These are phyloP conservation scores for Phrynosoma platyrhinos DNA, from an alignment of 2,113 vertebrate species.

Conservation along the genomic window DNA sequence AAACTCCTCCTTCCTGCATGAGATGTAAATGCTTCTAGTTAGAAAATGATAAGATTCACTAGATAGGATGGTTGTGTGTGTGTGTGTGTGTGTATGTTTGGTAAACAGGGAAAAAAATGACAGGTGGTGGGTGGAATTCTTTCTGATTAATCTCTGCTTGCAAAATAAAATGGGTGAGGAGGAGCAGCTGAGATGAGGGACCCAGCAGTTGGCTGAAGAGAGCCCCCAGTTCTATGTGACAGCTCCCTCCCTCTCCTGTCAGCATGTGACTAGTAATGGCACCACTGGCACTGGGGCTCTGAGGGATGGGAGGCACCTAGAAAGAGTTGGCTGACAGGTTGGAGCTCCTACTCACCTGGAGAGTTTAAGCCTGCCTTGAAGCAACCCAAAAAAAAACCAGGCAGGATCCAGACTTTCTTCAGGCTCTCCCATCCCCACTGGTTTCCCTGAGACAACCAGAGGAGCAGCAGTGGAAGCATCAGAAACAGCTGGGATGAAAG, in stretches of 20 bases:
- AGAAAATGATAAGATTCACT: not conserved
- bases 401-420: slow-evolving; percentile 2
- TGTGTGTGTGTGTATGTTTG: slow-evolving; percentile 7
- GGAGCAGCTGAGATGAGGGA: slow-evolving; percentile 6
- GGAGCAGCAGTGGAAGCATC: slow-evolving; percentile 4
- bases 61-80: not conserved
- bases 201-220: slow-evolving; percentile 7
- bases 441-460: not conserved
- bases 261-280: slow-evolving; percentile 4
- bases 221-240: not conserved
- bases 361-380: not conserved
- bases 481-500: slow-evolving; percentile 25
- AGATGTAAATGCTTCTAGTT: not conserved
- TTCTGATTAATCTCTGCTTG: not conserved
- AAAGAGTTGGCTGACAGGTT: not conserved
- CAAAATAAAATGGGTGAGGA: not conserved
- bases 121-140: slow-evolving; percentile 10
- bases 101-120: slow-evolving; percentile 7
- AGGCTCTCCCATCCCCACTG: not conserved
- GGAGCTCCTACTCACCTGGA: not conserved
- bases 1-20: not conserved
- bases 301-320: slow-evolving; percentile 8
- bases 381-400: not conserved
- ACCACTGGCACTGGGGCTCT: slow-evolving; percentile 8
- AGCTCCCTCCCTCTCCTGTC: slow-evolving; percentile 22